A percentile compares a stretch with the other conserved stretches of the same genome.
Conservation (phyloP, 2,797 vertebrate species). For the Microcaecilia unicolor region DNA sequence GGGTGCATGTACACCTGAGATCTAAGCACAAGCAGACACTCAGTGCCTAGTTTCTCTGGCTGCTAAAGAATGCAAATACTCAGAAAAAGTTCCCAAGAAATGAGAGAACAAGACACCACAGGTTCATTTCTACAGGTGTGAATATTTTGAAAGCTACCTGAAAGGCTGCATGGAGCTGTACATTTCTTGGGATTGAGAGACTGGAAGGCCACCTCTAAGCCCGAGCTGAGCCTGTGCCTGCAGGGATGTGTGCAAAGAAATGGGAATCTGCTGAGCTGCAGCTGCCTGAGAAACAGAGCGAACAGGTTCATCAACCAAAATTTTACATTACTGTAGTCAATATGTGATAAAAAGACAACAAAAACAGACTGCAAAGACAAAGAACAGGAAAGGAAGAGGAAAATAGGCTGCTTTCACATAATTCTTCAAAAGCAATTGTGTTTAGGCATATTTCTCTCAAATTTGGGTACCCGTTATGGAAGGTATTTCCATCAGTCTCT, state of each 20-base stretch:
- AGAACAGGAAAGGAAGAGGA: no score
- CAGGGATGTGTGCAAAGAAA: slow-evolving; percentile 92
- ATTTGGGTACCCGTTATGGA: no score
- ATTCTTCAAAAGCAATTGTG: no score
- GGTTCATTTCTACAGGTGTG: accelerated
- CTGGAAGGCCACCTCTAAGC: slow-evolving; percentile 84
- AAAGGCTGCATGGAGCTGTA: slow-evolving; percentile 92
- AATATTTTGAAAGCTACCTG: slow-evolving; percentile 71
- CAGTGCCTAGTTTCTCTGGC: no score
- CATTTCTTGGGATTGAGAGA: slow-evolving; percentile 97
- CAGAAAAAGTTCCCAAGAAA: background rate
- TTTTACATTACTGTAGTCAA: no score
- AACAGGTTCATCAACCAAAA: no score
- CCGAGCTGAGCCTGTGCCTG: slow-evolving; percentile 95
- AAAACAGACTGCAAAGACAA: no score
- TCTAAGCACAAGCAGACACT: slow-evolving; percentile 40
- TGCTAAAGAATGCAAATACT: no score
- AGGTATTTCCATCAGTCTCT: no score
- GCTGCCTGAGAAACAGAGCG: slow-evolving; percentile 61
- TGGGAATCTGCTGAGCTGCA: slow-evolving; percentile 93
- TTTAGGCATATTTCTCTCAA: no score
- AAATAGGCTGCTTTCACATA: no score
- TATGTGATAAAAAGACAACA: no score
- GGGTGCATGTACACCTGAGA: slow-evolving; percentile 98
- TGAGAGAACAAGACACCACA: background rate